These are phyloP conservation scores for Tetanocera ferruginea DNA, from an alignment of 2,888 invertebrate species.

Conservation along the genomic window DNA sequence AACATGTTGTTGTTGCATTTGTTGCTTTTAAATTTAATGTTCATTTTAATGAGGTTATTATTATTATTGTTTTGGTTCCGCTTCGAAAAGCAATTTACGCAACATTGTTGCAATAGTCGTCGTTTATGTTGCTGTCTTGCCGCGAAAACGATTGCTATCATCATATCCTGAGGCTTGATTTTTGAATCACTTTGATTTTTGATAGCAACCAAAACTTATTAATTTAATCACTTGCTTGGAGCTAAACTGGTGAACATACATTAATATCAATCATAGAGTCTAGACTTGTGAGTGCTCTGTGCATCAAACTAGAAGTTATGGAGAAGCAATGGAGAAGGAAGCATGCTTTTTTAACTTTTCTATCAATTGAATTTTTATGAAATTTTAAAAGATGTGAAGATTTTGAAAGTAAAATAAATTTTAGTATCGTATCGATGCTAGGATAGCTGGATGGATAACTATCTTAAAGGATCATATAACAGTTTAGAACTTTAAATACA, in stretches of 20 bases:
- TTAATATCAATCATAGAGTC: too few relatives aligned
- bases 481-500: too few relatives aligned
- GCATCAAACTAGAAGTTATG: too few relatives aligned
- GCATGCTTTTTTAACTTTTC: too few relatives aligned
- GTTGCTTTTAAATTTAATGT: constrained; percentile 13
- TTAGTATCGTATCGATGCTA: too few relatives aligned
- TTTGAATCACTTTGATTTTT: background rate
- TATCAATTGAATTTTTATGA: too few relatives aligned
- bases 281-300: too few relatives aligned
- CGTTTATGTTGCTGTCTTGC: background rate
- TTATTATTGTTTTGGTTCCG: background rate
- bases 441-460: too few relatives aligned
- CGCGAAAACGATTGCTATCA: background rate
- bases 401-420: too few relatives aligned
- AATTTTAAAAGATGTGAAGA: too few relatives aligned
- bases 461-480: too few relatives aligned
- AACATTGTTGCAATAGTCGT: constrained; percentile 1
- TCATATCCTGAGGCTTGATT: background rate
- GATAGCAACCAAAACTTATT: background rate
- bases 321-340: too few relatives aligned
- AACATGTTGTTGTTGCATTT: background rate
- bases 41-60: background rate
- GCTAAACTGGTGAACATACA: background rate
- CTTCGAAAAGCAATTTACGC: background rate
- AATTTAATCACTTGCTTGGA: background rate